A percentile compares a stretch with the other conserved stretches of the same genome.
These are phyloP conservation scores for Pygocentrus nattereri DNA, from an alignment of 2,797 vertebrate genomes.

Conservation along the genomic window DNA sequence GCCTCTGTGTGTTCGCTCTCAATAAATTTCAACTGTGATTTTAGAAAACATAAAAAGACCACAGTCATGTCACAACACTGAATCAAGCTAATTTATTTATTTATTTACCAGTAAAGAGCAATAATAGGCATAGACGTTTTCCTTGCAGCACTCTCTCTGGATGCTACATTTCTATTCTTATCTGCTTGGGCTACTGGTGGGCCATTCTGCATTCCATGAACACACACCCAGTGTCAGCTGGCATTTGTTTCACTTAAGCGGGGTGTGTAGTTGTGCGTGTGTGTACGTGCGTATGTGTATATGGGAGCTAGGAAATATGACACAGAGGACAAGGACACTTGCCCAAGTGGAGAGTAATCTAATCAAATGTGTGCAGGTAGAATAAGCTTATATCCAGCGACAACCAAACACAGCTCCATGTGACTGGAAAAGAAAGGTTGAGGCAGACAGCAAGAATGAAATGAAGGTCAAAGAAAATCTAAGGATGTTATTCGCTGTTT, in stretches of 20 bases:
- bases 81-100: neutral
- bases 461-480: neutral
- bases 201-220: slow-evolving; percentile 35
- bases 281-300: neutral
- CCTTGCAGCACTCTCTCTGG: neutral
- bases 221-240: slow-evolving; percentile 21
- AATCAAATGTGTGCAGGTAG: slow-evolving; percentile 39
- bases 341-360: slow-evolving; percentile 34
- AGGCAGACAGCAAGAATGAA: neutral
- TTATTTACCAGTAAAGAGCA: neutral
- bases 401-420: slow-evolving; percentile 24
- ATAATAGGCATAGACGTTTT: neutral
- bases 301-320: slow-evolving; percentile 20
- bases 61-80: neutral
- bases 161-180: slow-evolving; percentile 28
- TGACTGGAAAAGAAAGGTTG: slow-evolving; percentile 22
- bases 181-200: slow-evolving; percentile 24
- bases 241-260: slow-evolving; percentile 47
- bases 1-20: neutral
- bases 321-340: slow-evolving; percentile 36
- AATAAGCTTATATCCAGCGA: slow-evolving; percentile 19
- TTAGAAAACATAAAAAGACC: neutral
- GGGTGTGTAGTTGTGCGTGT: neutral
- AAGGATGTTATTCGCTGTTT: slow-evolving; percentile 1
- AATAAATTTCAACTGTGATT: neutral